phyloP scores from a whole-genome alignment of 2,888 invertebrate genomes.

The Pimpla rufipes region DNA sequence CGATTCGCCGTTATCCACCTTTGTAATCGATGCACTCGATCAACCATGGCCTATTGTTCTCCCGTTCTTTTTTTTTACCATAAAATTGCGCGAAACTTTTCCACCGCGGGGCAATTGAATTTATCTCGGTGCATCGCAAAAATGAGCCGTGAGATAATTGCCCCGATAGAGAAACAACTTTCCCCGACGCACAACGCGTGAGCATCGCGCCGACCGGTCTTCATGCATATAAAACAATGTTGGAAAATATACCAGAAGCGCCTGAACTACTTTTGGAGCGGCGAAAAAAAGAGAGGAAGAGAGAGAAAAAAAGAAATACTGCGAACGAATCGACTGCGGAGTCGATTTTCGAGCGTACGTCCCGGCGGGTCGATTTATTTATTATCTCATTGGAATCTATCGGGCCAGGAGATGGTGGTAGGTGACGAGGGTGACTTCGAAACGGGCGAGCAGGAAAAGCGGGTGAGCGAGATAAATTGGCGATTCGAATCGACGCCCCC shows the following conservation, averaged over 20 bases:
- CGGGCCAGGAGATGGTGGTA: slow-evolving; percentile 17
- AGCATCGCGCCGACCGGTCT: not conserved
- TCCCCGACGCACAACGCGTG: not conserved
- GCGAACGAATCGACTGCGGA: no score
- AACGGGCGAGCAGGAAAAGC: slow-evolving; percentile 46
- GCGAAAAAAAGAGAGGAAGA: no score
- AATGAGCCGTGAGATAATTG: slow-evolving; percentile 60
- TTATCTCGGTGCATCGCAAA: slow-evolving; percentile 40
- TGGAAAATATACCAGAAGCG: not conserved
- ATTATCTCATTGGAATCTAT: slow-evolving; percentile 57
- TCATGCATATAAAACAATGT: not conserved
- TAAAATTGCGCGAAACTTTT: slow-evolving; percentile 19
- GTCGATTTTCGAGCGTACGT: not conserved
- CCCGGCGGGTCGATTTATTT: slow-evolving; percentile 48
- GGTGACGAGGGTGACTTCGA: slow-evolving; percentile 35
- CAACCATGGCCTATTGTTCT: slow-evolving; percentile 32
- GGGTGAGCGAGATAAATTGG: slow-evolving; percentile 64
- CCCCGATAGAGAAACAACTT: slow-evolving; percentile 13
- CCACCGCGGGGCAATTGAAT: slow-evolving; percentile 41
- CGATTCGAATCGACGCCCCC: slow-evolving; percentile 64
- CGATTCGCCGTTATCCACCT: slow-evolving; percentile 14
- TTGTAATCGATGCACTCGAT: slow-evolving; percentile 25
- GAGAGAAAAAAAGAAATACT: no score
- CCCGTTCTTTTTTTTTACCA: slow-evolving; percentile 12
- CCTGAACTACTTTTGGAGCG: not conserved